Base-by-base conservation (phyloP, 2,888 invertebrate genomes). In the Chydorus sphaericus region DNA sequence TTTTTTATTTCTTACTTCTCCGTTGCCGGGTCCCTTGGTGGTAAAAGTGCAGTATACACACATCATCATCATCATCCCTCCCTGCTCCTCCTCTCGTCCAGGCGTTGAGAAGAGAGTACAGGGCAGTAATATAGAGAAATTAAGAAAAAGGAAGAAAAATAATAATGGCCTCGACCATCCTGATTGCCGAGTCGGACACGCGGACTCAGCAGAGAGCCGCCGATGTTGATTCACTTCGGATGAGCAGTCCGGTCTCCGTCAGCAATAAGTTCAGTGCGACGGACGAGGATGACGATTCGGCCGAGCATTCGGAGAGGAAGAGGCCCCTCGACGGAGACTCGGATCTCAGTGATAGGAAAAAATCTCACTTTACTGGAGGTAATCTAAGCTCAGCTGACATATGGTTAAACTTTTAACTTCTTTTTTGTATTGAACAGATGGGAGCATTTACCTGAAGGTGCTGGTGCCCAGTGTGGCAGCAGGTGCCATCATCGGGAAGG, bases 401-500 rank as follows among this genome's bases (percentile, higher is more conserved):
- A 16, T 39, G 23, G n/a, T n/a, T n/a, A n/a, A n/a, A n/a, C n/a
- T 50, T 20, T 39, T 16, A 4, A 31, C 14, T 18, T 23, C 14
- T 38, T 20, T 38, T 36, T 37, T 26, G 26, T 48, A 33, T 31
- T 20, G 44, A 52, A 55, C 55, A 54, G 87, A 87, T 80, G 83
- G 84, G 70, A 82, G 85, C 68, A 89, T 85, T 77, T 91, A 94
- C 77, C 89, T 96, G 78, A 96, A 96, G 77, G 86, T 93, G 68
- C 77, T 96, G 76, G 91, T 96, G 70, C 94, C 94, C 61, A 89
- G 91, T 62, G 86, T 89, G 75, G 96, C 96, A 64, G 94, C 96
- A 57, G 97, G 97, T 62, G 96, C 96, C 71, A 94, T 98, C 70
- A 98, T 97, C 73, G 97, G 97, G 67, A 98, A 97, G 75, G 96